phyloP scores from a whole-genome alignment of 2,797 vertebrate genomes.

The Spea hammondii region DNA sequence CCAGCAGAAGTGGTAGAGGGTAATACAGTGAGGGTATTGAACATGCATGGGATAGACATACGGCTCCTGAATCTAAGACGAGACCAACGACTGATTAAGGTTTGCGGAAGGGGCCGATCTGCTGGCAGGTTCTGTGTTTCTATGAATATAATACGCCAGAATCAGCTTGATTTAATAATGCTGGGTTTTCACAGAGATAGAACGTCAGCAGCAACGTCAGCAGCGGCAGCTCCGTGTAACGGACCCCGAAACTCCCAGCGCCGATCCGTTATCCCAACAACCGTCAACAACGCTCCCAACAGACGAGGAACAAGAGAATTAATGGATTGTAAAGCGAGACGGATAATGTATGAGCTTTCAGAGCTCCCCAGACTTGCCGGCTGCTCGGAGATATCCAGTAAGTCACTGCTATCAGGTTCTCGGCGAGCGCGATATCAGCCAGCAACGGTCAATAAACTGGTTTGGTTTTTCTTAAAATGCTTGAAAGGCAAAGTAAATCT shows the following conservation, averaged over 20 bases:
- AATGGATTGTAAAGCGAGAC: slow-evolving; percentile 71
- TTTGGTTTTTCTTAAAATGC: slow-evolving; percentile 19
- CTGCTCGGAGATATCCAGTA: slow-evolving; percentile 60
- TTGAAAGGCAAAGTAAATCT: slow-evolving; percentile 10
- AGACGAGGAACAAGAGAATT: slow-evolving; percentile 68
- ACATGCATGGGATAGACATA: too few relatives aligned
- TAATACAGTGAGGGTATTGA: too few relatives aligned
- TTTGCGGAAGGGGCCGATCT: too few relatives aligned
- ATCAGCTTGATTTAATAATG: slow-evolving; percentile 28
- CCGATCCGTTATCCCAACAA: slow-evolving; percentile 69
- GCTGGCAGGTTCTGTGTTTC: not conserved
- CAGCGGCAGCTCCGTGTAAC: slow-evolving; percentile 58
- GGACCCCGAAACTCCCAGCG: slow-evolving; percentile 60
- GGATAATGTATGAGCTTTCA: slow-evolving; percentile 66
- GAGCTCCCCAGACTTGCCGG: slow-evolving; percentile 61
- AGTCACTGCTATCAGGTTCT: slow-evolving; percentile 55
- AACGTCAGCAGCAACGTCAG: slow-evolving; percentile 58
- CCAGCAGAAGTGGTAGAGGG: too few relatives aligned
- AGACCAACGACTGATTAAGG: too few relatives aligned
- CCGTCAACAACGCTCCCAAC: slow-evolving; percentile 66
- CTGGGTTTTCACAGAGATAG: slow-evolving; percentile 50
- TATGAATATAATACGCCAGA: slow-evolving; percentile 30
- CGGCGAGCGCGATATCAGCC: slow-evolving; percentile 46
- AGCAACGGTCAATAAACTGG: slow-evolving; percentile 33
- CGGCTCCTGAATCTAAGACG: too few relatives aligned